Percentiles rank a stretch among this genome's conserved stretches.
Evolutionary conservation across 2,888 invertebrate species (phyloP).

Genomic region (Megalurothrips usitatus): DNA sequence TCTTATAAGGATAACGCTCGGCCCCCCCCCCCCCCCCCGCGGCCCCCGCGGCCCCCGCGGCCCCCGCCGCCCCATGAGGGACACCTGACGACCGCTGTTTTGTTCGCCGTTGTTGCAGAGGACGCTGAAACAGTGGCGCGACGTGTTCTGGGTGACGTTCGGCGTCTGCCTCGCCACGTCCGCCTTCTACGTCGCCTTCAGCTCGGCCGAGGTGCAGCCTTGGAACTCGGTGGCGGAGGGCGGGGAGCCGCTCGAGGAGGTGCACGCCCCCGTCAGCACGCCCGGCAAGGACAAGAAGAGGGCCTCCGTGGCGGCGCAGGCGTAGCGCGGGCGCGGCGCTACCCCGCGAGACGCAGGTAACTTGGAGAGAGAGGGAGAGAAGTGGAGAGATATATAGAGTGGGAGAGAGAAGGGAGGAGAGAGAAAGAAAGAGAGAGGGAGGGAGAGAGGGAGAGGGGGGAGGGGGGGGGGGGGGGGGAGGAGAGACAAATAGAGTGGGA

Average conservation of each 20-base stretch:
- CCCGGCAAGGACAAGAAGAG: not conserved
- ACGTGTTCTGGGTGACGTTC: constrained; percentile 42
- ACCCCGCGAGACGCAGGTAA: too few species aligned
- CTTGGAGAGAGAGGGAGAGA: not conserved
- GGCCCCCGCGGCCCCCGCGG: too few species aligned
- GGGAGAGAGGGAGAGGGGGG: not conserved
- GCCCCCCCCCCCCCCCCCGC: too few species aligned
- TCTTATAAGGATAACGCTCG: too few species aligned
- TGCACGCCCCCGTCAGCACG: not conserved
- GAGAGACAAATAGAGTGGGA: not conserved
- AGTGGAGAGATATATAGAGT: too few species aligned
- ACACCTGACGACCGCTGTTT: not conserved
- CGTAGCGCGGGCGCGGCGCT: not conserved
- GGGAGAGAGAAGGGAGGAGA: not conserved
- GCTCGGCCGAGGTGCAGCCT: constrained; percentile 42
- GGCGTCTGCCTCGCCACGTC: constrained; percentile 41
- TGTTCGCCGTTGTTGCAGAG: constrained; percentile 25
- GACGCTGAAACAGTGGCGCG: constrained; percentile 41
- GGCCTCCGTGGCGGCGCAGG: not conserved
- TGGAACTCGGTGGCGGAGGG: constrained; percentile 39
- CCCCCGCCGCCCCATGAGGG: too few species aligned
- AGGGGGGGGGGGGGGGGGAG: not conserved
- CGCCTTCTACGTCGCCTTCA: constrained; percentile 41
- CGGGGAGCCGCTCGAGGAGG: not conserved
- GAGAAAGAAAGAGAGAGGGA: not conserved